Evolutionary conservation across 30 jellyfish, hydroid and myxozoan genomes (phyloP).

Genomic region (Hydra vulgaris): DNA sequence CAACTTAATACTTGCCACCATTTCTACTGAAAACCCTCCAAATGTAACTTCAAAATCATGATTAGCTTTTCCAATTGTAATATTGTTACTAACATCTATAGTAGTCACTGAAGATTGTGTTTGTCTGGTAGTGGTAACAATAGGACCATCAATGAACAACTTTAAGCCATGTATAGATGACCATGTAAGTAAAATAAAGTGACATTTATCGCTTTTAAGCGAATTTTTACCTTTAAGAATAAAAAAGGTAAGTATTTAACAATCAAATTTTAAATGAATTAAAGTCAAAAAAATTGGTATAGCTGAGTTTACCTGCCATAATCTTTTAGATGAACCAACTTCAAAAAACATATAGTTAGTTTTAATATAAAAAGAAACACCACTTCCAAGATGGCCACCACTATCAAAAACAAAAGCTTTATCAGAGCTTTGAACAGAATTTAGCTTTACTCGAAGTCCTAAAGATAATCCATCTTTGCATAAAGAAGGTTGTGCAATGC

Average conservation of each 20-base stretch:
- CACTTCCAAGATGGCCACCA: slow-evolving; percentile 80
- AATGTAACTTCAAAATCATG: slow-evolving; percentile 30
- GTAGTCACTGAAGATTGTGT: background rate
- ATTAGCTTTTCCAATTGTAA: slow-evolving; percentile 58
- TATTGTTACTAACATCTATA: slow-evolving; percentile 30
- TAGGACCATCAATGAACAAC: slow-evolving; percentile 73
- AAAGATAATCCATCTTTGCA: slow-evolving; percentile 68
- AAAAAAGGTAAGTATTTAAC: too few species aligned
- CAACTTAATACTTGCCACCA: slow-evolving; percentile 62
- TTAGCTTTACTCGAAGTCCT: slow-evolving; percentile 45
- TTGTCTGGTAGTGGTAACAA: slow-evolving; percentile 8
- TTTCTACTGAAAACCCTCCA: slow-evolving; percentile 48
- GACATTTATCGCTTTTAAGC: slow-evolving; percentile 43
- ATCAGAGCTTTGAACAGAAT: slow-evolving; percentile 8
- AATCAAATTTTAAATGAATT: too few species aligned
- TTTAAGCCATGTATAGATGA: slow-evolving; percentile 37
- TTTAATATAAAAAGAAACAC: slow-evolving; percentile 44
- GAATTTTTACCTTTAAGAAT: too few species aligned
- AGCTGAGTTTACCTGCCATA: slow-evolving; percentile 63
- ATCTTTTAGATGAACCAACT: slow-evolving; percentile 50
- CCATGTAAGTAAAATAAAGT: slow-evolving; percentile 73
- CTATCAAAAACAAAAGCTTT: slow-evolving; percentile 55
- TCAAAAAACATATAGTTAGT: slow-evolving; percentile 21
- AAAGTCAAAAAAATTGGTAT: too few species aligned
- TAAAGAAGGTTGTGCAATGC: slow-evolving; percentile 63